These are phyloP conservation scores for Salvelinus sp. DNA, from an alignment of 2,113 vertebrate species.

Conservation along the genomic window DNA sequence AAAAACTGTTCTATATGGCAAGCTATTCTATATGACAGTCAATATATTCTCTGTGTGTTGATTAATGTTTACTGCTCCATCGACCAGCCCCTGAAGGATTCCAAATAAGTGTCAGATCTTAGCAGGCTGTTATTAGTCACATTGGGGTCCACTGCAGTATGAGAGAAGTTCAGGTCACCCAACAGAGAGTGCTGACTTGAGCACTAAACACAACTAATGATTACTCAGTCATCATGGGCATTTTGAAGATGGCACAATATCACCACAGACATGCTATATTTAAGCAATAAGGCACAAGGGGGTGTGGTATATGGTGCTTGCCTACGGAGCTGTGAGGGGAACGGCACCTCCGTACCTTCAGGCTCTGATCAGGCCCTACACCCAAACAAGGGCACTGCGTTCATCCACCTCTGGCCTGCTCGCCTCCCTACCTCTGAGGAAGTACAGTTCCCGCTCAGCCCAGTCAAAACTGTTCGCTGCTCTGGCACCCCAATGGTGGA, in stretches of 20 bases:
- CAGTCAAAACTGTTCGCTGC: too few species aligned
- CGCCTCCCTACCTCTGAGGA: too few species aligned
- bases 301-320: too few species aligned
- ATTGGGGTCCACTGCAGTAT: neutral
- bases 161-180: conserved; percentile 3
- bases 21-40: conserved; percentile 16
- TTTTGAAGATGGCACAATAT: neutral
- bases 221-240: conserved; percentile 13
- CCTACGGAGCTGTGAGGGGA: too few species aligned
- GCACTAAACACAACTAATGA: conserved; percentile 27
- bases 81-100: conserved; percentile 37
- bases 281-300: too few species aligned
- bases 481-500: too few species aligned
- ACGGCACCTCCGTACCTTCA: too few species aligned
- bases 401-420: too few species aligned
- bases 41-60: conserved; percentile 31
- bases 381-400: too few species aligned
- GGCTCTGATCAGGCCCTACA: too few species aligned
- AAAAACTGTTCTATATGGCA: conserved; percentile 15
- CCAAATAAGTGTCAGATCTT: conserved; percentile 33
- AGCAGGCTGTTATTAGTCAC: conserved; percentile 43
- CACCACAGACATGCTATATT: neutral
- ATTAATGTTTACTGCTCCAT: conserved; percentile 40
- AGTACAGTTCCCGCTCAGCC: too few species aligned
- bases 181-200: neutral